A percentile compares a stretch with the other conserved stretches of the same genome.
Conservation (phyloP, 2,797 vertebrate species). For the Eulemur albifrons region DNA sequence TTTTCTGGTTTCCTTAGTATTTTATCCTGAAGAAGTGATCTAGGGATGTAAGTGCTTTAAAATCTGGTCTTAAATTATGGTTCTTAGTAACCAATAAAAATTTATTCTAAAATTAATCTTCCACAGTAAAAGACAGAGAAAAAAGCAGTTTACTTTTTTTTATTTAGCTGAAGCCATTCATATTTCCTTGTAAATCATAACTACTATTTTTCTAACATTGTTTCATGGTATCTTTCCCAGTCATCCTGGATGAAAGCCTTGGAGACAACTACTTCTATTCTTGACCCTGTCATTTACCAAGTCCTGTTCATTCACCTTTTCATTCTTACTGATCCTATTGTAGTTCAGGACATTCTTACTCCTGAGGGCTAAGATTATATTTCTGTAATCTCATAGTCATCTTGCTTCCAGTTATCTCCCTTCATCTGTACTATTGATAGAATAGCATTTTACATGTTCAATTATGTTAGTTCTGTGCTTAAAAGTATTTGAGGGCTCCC, state of each 20-base stretch:
- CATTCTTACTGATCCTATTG: not conserved
- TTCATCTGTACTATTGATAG: not conserved
- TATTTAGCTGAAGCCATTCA: not conserved
- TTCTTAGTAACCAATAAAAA: constrained; percentile 8
- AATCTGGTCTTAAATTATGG: not conserved
- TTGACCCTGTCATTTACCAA: not conserved
- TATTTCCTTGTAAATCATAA: not conserved
- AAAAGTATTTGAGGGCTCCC: not conserved
- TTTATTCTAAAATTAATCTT: constrained; percentile 30
- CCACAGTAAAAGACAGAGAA: not conserved
- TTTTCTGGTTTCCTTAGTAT: constrained; percentile 20
- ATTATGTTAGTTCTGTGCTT: constrained; percentile 47
- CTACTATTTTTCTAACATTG: not conserved
- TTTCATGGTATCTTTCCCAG: not conserved
- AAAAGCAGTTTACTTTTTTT: not conserved
- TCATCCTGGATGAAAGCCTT: not conserved
- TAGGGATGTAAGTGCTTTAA: constrained; percentile 2
- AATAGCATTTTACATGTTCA: constrained; percentile 19
- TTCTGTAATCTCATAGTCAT: not conserved
- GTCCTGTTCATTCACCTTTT: not conserved
- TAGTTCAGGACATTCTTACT: constrained; percentile 1
- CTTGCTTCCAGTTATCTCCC: not conserved
- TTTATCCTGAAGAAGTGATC: constrained; percentile 28
- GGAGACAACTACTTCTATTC: not conserved
- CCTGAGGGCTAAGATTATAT: not conserved